Evolutionary conservation across 2,888 invertebrate species (phyloP).

Genomic region (Branchipolynoe longqiensis): DNA sequence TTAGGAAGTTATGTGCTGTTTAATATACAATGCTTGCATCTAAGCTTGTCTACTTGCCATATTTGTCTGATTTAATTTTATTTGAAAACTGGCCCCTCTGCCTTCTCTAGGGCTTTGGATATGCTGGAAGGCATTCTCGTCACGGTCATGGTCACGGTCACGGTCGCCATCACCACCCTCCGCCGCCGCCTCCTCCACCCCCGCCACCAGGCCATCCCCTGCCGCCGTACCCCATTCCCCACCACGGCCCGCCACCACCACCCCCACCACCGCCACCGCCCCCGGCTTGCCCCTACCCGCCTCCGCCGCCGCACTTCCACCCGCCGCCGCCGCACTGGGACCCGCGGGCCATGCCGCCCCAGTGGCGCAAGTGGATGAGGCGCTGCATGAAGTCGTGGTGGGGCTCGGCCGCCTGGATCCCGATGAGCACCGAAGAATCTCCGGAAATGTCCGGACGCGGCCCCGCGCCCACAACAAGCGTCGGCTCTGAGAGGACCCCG

Average conservation of each 20-base stretch:
- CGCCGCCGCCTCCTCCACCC: neutral
- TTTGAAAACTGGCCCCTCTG: too few relatives aligned
- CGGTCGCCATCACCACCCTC: neutral
- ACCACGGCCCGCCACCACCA: conserved; percentile 15
- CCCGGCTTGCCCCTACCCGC: neutral
- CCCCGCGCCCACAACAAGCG: conserved; percentile 9
- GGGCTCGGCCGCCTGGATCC: conserved; percentile 27
- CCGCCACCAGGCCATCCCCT: neutral
- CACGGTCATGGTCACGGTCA: neutral
- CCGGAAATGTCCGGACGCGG: conserved; percentile 14
- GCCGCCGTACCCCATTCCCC: neutral
- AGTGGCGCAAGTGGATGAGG: conserved; percentile 50
- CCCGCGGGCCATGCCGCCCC: neutral
- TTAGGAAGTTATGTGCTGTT: too few relatives aligned
- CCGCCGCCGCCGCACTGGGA: conserved; percentile 26
- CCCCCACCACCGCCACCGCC: neutral
- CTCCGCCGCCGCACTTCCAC: neutral
- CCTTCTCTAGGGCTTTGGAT: neutral
- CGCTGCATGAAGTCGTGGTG: conserved; percentile 24
- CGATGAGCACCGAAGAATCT: too few relatives aligned
- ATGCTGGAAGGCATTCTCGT: neutral
- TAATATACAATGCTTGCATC: too few relatives aligned
- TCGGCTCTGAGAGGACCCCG: neutral
- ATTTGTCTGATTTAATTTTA: too few relatives aligned
- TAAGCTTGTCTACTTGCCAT: too few relatives aligned